Percentiles rank a stretch among this genome's conserved stretches.
Conservation (phyloP, 1,140 invertebrate species). For the Yoshiicerus persimilis region DNA sequence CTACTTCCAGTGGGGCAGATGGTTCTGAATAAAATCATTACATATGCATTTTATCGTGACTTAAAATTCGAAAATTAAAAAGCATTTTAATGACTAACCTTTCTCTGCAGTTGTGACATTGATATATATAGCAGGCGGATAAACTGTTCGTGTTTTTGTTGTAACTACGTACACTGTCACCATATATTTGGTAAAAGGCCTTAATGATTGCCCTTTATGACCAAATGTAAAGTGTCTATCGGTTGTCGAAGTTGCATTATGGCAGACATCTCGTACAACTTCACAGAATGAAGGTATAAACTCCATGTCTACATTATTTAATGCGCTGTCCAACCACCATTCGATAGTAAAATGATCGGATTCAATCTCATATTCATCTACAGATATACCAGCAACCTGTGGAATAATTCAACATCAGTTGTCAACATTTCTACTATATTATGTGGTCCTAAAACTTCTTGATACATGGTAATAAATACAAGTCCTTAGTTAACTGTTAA, state of each 20-base stretch:
- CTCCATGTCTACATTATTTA: slow-evolving; percentile 58
- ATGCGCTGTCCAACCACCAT: slow-evolving; percentile 57
- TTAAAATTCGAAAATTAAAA: slow-evolving; percentile 36
- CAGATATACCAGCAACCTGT: slow-evolving; percentile 58
- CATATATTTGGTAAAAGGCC: slow-evolving; percentile 73
- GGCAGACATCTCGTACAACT: slow-evolving; percentile 51
- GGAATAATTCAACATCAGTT: background rate
- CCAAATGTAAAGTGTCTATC: slow-evolving; percentile 48
- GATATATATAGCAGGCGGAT: slow-evolving; percentile 64
- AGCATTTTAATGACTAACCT: slow-evolving; percentile 52
- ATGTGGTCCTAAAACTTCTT: too few relatives aligned
- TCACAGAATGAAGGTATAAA: slow-evolving; percentile 64
- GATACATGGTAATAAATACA: background rate
- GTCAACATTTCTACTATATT: too few relatives aligned
- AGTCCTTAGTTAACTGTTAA: too few relatives aligned
- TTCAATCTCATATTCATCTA: slow-evolving; percentile 59
- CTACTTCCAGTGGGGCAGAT: slow-evolving; percentile 65
- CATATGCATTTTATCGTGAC: too few relatives aligned
- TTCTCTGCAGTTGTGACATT: slow-evolving; percentile 65
- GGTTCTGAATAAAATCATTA: slow-evolving; percentile 63
- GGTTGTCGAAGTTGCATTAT: slow-evolving; percentile 40
- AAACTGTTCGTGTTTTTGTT: slow-evolving; percentile 55
- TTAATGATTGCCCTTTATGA: slow-evolving; percentile 54
- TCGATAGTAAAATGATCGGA: slow-evolving; percentile 58
- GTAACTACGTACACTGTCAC: slow-evolving; percentile 73